phyloP scores from a whole-genome alignment of 2,888 invertebrate genomes.

The Leuctra nigra region DNA sequence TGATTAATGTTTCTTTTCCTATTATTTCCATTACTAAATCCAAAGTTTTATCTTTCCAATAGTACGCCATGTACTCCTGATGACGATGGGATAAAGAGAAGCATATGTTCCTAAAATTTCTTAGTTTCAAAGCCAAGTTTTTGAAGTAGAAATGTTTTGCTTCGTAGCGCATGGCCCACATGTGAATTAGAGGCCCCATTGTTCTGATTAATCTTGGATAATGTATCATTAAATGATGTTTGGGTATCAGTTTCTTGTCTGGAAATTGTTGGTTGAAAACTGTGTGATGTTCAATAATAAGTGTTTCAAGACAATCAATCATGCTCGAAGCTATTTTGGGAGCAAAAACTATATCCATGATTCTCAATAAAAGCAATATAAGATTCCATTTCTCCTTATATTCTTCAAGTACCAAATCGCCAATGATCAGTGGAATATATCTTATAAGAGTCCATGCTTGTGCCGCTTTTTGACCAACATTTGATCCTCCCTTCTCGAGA shows the following conservation, averaged over 20 bases:
- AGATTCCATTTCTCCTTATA: conserved; percentile 22
- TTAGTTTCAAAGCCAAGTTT: conserved; percentile 18
- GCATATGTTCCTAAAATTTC: conserved; percentile 25
- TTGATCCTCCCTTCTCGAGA: conserved; percentile 20
- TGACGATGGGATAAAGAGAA: conserved; percentile 21
- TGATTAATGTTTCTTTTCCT: not conserved
- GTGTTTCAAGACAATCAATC: conserved; percentile 14
- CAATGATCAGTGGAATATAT: conserved; percentile 23
- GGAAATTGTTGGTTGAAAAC: not conserved
- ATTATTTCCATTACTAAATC: not conserved
- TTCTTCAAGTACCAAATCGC: conserved; percentile 13
- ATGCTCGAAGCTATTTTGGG: conserved; percentile 21
- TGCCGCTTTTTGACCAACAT: conserved; percentile 24
- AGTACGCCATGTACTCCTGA: conserved; percentile 20
- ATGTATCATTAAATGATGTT: conserved; percentile 26
- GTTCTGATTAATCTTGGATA: conserved; percentile 21
- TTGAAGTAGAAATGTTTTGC: conserved; percentile 25
- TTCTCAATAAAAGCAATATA: conserved; percentile 23
- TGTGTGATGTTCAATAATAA: not conserved
- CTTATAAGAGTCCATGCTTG: conserved; percentile 22
- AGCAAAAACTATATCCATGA: conserved; percentile 26
- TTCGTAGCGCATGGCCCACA: conserved; percentile 26
- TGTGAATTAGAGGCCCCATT: conserved; percentile 20
- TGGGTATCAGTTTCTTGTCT: conserved; percentile 18
- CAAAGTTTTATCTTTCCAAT: conserved; percentile 12